Conservation (phyloP, 2,797 vertebrate species). For the Xenentodon cancila region DNA sequence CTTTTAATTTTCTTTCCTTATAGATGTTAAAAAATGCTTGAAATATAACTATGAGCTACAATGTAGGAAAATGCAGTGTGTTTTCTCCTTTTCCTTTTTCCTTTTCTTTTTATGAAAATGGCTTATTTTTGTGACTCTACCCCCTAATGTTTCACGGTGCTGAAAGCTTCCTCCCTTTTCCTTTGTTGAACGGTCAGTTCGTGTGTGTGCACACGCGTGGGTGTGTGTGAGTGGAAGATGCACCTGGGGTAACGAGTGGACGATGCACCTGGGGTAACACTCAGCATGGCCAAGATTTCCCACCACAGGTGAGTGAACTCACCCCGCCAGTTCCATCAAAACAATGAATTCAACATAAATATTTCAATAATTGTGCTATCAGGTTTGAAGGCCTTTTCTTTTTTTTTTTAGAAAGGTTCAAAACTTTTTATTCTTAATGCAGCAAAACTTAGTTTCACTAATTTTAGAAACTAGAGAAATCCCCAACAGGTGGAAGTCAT, state of each 20-base stretch:
- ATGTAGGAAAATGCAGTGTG: constrained; percentile 5
- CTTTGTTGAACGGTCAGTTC: constrained; percentile 22
- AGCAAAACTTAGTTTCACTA: too few species aligned
- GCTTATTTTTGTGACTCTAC: constrained; percentile 26
- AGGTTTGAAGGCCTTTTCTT: too few species aligned
- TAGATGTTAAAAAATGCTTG: not conserved
- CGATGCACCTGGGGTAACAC: not conserved
- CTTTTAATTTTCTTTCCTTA: not conserved
- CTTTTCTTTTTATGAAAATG: constrained; percentile 10
- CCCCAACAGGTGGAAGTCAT: too few species aligned
- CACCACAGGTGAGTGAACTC: not conserved
- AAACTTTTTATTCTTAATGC: too few species aligned
- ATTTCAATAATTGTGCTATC: not conserved
- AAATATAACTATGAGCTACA: not conserved
- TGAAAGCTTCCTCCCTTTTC: constrained; percentile 32
- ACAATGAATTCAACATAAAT: not conserved
- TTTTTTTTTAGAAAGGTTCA: too few species aligned
- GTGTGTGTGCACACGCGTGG: constrained; percentile 1
- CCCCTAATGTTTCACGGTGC: constrained; percentile 15
- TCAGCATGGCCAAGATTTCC: not conserved
- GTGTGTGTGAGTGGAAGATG: constrained; percentile 3
- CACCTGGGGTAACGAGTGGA: not conserved
- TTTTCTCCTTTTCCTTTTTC: constrained; percentile 1
- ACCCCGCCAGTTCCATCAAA: not conserved
- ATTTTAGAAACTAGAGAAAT: too few species aligned